Evolutionary conservation across 2,797 vertebrate species (phyloP).

Genomic region (Luscinia luscinia): DNA sequence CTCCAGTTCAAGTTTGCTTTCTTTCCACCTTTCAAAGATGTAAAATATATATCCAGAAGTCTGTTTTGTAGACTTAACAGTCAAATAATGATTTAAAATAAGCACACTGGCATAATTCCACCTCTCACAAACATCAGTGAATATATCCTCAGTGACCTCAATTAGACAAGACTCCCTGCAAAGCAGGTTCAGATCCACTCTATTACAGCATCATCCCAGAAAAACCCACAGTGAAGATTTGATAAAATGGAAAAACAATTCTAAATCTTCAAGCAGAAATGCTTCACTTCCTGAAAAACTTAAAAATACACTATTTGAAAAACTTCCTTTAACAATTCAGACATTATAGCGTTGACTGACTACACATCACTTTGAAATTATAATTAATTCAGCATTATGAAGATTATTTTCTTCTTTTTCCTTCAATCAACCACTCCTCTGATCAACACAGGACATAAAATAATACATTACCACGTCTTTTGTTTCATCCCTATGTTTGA

Average conservation of each 20-base stretch:
- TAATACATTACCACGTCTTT: constrained; percentile 39
- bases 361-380: background rate
- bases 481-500: constrained; percentile 51
- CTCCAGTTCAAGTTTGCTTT: background rate
- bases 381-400: background rate
- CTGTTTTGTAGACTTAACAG: background rate
- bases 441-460: constrained; percentile 18
- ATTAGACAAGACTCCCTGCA: background rate
- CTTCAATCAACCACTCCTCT: constrained; percentile 22
- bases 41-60: background rate
- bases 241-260: background rate
- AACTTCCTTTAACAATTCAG: background rate
- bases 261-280: background rate
- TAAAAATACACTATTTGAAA: background rate
- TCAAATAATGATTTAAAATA: background rate
- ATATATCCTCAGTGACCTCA: background rate
- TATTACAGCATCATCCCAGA: background rate
- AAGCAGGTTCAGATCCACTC: background rate
- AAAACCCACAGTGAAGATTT: background rate
- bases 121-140: background rate
- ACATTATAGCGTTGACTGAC: background rate
- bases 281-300: background rate
- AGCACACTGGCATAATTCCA: background rate
- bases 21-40: background rate
- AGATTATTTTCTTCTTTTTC: background rate